Percentiles rank a stretch among this genome's conserved stretches.
These are phyloP conservation scores for Nipponacmea schrenckii DNA, from an alignment of 2,888 invertebrate species.

Conservation along the genomic window DNA sequence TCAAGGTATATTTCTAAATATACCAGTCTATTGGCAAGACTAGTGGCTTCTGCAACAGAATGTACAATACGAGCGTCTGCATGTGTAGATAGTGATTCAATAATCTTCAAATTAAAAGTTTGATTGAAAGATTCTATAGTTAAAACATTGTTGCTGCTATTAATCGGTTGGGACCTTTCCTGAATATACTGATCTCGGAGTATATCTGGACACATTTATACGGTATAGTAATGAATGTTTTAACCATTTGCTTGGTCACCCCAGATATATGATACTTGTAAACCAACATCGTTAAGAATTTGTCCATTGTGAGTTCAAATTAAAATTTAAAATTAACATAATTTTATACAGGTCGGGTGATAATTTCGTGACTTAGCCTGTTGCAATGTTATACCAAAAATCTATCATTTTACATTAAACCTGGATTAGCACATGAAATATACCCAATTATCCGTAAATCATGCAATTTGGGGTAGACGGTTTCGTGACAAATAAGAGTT, in stretches of 20 bases:
- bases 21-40: not conserved
- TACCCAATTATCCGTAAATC: not conserved
- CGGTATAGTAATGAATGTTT: not conserved
- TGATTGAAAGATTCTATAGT: not conserved
- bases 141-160: not conserved
- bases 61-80: not conserved
- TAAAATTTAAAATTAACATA: no score
- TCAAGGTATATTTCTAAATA: not conserved
- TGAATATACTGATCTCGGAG: not conserved
- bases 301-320: no score
- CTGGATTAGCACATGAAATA: not conserved
- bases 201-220: no score
- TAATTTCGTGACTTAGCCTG: no score
- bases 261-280: not conserved
- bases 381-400: not conserved
- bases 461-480: no score
- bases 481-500: no score
- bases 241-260: not conserved
- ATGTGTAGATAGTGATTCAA: not conserved
- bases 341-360: no score
- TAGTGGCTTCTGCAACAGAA: not conserved
- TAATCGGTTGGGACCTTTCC: not conserved
- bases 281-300: not conserved
- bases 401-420: not conserved
- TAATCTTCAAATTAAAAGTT: not conserved